Percentiles rank a stretch among this genome's conserved stretches.
Evolutionary conservation across 2,113 vertebrate species (phyloP).

Genomic region (Oxygymnocypris stewartii): DNA sequence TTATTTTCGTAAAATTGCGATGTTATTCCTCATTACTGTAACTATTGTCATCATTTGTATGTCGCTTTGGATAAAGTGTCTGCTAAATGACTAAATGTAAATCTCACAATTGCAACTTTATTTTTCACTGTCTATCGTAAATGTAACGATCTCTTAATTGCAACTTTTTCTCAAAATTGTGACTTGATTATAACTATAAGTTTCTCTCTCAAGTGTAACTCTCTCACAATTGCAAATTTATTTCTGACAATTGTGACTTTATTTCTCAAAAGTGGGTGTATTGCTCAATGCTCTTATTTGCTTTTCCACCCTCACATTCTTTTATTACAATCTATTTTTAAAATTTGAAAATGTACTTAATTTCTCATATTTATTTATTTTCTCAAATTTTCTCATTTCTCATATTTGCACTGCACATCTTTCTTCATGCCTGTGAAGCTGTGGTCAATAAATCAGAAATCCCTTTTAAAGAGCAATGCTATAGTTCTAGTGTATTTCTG

Average conservation of each 20-base stretch:
- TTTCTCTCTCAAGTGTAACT: no score
- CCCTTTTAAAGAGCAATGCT: slow-evolving; percentile 51
- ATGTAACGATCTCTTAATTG: neutral
- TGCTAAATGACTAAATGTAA: no score
- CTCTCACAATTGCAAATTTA: neutral
- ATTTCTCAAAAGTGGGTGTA: neutral
- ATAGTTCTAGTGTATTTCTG: slow-evolving; percentile 68
- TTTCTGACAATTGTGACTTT: neutral
- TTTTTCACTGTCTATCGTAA: neutral
- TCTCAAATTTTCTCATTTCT: neutral
- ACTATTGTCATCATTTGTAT: neutral
- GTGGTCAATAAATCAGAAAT: slow-evolving; percentile 54
- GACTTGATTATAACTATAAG: no score
- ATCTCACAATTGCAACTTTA: neutral
- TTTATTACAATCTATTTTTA: no score
- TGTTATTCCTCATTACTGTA: neutral
- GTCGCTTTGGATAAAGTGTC: no score
- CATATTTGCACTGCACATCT: neutral
- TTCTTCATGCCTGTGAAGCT: neutral
- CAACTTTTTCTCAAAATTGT: neutral
- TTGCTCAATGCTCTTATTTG: neutral
- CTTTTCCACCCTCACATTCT: no score
- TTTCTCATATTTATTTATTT: neutral
- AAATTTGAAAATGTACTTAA: neutral
- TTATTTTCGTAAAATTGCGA: neutral